Conservation (phyloP, 2,888 invertebrate species). For the Macrophya alboannulata region DNA sequence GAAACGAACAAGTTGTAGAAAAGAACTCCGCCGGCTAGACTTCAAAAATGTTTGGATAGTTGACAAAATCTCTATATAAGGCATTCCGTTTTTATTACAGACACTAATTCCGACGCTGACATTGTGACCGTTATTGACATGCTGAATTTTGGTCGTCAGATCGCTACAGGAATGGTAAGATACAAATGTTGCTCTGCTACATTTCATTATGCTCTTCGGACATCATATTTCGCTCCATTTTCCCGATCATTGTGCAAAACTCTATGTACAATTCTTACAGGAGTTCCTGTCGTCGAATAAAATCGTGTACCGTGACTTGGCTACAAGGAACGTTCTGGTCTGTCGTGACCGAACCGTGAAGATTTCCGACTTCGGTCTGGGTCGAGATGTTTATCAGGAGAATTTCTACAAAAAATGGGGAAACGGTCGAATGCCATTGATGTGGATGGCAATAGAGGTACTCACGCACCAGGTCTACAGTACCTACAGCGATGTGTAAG, state of each 20-base stretch:
- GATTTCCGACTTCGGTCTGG: slow-evolving; percentile 94
- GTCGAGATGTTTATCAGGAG: slow-evolving; percentile 92
- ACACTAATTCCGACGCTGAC: slow-evolving; percentile 61
- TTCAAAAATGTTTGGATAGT: too few species aligned
- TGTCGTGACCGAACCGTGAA: slow-evolving; percentile 89
- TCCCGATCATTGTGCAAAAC: background rate
- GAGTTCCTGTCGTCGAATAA: slow-evolving; percentile 90
- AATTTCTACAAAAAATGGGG: slow-evolving; percentile 91
- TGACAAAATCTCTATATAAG: too few species aligned
- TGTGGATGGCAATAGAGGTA: slow-evolving; percentile 96
- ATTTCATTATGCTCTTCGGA: background rate
- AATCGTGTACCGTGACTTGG: slow-evolving; percentile 93
- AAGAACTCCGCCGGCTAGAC: too few species aligned
- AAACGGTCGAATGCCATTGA: slow-evolving; percentile 90
- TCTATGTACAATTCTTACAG: slow-evolving; percentile 75
- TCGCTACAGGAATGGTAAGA: slow-evolving; percentile 91
- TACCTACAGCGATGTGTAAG: slow-evolving; percentile 88
- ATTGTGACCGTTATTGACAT: slow-evolving; percentile 85
- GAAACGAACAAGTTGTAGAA: too few species aligned
- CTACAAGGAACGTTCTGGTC: slow-evolving; percentile 93
- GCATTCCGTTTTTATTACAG: slow-evolving; percentile 52
- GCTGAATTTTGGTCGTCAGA: slow-evolving; percentile 91
- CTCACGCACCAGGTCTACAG: slow-evolving; percentile 91
- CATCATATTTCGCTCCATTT: background rate
- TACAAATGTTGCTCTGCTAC: background rate